Evolutionary conservation across 2,888 invertebrate species (phyloP).

Genomic region (Stenchaetothrips biformis): DNA sequence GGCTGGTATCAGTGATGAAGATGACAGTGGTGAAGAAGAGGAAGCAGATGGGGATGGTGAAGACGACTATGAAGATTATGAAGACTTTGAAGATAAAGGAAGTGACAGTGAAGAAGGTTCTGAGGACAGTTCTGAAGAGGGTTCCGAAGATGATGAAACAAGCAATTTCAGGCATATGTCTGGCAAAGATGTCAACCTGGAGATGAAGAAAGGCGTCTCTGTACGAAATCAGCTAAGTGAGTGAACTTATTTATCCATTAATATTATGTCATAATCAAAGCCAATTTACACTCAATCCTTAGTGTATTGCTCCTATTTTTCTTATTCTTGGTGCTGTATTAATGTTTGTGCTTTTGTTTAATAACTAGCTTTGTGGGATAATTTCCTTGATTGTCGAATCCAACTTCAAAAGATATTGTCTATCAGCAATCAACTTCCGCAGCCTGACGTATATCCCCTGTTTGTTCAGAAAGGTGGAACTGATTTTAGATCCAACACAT

Average conservation of each 20-base stretch:
- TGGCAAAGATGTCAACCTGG: constrained; percentile 33
- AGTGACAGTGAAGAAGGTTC: constrained; percentile 21
- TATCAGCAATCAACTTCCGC: constrained; percentile 74
- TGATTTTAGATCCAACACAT: constrained; percentile 47
- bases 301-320: not conserved
- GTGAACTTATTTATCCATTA: constrained; percentile 32
- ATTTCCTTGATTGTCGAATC: constrained; percentile 77
- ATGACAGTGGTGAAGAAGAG: constrained; percentile 28
- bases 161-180: constrained; percentile 29
- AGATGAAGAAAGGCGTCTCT: constrained; percentile 42
- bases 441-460: constrained; percentile 51
- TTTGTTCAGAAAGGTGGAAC: constrained; percentile 47
- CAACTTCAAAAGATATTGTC: constrained; percentile 76
- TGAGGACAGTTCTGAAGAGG: constrained; percentile 16
- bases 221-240: constrained; percentile 43
- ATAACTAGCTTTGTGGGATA: constrained; percentile 67
- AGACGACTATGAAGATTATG: constrained; percentile 28
- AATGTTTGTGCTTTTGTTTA: constrained; percentile 23
- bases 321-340: not conserved
- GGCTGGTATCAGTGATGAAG: not conserved
- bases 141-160: constrained; percentile 30
- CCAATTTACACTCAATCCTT: constrained; percentile 1
- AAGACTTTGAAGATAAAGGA: constrained; percentile 22
- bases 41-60: constrained; percentile 20
- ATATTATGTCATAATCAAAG: too few species aligned